phyloP scores from a whole-genome alignment of 2,888 invertebrate species.

The Patella depressa region DNA sequence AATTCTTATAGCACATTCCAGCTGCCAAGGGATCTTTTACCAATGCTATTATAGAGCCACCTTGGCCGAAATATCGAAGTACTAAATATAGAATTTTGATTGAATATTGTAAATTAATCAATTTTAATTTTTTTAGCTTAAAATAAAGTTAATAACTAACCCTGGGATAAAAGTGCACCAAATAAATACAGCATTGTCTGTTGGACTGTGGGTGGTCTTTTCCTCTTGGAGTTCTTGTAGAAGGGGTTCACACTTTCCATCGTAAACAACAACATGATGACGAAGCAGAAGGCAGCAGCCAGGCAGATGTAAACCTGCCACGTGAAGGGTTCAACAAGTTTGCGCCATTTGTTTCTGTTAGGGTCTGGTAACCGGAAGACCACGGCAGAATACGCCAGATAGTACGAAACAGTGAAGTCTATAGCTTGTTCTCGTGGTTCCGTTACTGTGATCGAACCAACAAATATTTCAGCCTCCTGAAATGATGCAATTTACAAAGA shows the following conservation, averaged over 20 bases:
- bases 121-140: too few species aligned
- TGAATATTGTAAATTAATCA: too few species aligned
- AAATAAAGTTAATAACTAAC: conserved; percentile 71
- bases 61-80: too few species aligned
- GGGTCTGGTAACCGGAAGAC: conserved; percentile 50
- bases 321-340: conserved; percentile 49
- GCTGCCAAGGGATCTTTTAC: too few species aligned
- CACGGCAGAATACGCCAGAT: conserved; percentile 47
- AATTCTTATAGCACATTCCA: too few species aligned
- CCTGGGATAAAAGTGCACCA: conserved; percentile 92
- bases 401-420: conserved; percentile 88
- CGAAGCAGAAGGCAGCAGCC: conserved; percentile 36
- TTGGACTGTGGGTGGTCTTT: background rate
- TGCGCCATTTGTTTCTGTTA: conserved; percentile 45
- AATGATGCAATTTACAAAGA: background rate
- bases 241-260: conserved; percentile 52
- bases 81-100: too few species aligned
- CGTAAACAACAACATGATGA: conserved; percentile 43
- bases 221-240: conserved; percentile 21
- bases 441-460: conserved; percentile 89
- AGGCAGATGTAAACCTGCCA: conserved; percentile 49
- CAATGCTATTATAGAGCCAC: too few species aligned
- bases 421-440: conserved; percentile 89
- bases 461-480: conserved; percentile 86
- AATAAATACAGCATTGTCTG: conserved; percentile 78